Evolutionary conservation across 2,888 invertebrate species (phyloP).

Genomic region (Saturnia japonica): DNA sequence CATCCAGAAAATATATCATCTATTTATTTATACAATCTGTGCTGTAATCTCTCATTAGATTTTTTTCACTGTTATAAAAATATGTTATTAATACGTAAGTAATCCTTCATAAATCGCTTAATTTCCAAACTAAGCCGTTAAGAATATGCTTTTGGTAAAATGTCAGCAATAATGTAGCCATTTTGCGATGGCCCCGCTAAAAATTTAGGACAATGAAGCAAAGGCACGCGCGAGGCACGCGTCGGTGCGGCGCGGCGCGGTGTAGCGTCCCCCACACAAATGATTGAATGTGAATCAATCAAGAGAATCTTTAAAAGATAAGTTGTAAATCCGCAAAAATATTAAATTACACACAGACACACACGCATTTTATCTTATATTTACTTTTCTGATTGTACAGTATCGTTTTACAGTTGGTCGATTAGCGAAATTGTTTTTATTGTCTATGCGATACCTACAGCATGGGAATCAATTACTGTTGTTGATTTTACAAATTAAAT

Average conservation of each 20-base stretch:
- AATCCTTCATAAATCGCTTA: slow-evolving; percentile 5
- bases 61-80: background rate
- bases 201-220: slow-evolving; percentile 60
- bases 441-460: slow-evolving; percentile 40
- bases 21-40: too few relatives aligned
- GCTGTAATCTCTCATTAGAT: background rate
- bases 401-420: slow-evolving; percentile 63
- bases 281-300: slow-evolving; percentile 67
- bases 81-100: slow-evolving; percentile 1
- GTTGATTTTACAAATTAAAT: slow-evolving; percentile 49
- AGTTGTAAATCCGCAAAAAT: slow-evolving; percentile 66
- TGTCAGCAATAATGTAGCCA: slow-evolving; percentile 19
- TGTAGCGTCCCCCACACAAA: slow-evolving; percentile 37
- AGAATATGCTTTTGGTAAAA: background rate
- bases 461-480: slow-evolving; percentile 34
- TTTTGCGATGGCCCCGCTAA: slow-evolving; percentile 28
- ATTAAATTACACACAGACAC: slow-evolving; percentile 71
- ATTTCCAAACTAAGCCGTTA: background rate
- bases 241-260: slow-evolving; percentile 32
- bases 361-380: slow-evolving; percentile 64
- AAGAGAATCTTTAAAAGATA: slow-evolving; percentile 58
- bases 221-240: slow-evolving; percentile 70
- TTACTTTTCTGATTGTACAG: slow-evolving; percentile 74
- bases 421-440: slow-evolving; percentile 62
- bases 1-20: too few relatives aligned